Evolutionary conservation across 2,888 invertebrate genomes (phyloP).

Genomic region (Pollenia amentaria): DNA sequence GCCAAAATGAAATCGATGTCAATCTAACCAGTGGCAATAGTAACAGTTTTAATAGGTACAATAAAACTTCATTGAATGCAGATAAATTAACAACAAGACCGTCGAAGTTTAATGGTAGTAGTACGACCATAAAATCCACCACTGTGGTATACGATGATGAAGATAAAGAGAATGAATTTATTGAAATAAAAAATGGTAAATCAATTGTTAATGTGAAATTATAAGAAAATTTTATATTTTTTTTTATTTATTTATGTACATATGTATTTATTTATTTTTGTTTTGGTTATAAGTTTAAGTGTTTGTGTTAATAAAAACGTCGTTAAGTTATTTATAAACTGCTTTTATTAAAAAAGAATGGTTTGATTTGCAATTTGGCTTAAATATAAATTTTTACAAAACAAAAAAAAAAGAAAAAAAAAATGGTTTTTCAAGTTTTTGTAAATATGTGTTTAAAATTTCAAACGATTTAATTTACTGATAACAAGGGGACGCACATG

Average conservation of each 20-base stretch:
- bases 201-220: not conserved
- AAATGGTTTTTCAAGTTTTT: too few relatives aligned
- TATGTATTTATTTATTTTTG: not conserved
- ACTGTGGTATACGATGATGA: not conserved
- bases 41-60: not conserved
- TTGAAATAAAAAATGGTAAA: slow-evolving; percentile 55
- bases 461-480: too few relatives aligned
- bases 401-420: too few relatives aligned
- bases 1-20: slow-evolving; percentile 61
- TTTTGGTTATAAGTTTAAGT: not conserved
- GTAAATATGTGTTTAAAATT: too few relatives aligned
- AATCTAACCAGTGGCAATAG: slow-evolving; percentile 34
- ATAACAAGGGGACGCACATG: too few relatives aligned
- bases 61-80: slow-evolving; percentile 1
- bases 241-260: too few relatives aligned
- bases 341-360: not conserved
- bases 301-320: not conserved
- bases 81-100: not conserved
- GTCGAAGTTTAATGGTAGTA: too few relatives aligned
- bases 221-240: not conserved
- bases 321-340: not conserved
- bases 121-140: not conserved
- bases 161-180: slow-evolving; percentile 65
- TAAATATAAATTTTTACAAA: too few relatives aligned
- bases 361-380: too few relatives aligned